Conservation (phyloP, 2,888 invertebrate genomes). For the Bombyx huttoni region DNA sequence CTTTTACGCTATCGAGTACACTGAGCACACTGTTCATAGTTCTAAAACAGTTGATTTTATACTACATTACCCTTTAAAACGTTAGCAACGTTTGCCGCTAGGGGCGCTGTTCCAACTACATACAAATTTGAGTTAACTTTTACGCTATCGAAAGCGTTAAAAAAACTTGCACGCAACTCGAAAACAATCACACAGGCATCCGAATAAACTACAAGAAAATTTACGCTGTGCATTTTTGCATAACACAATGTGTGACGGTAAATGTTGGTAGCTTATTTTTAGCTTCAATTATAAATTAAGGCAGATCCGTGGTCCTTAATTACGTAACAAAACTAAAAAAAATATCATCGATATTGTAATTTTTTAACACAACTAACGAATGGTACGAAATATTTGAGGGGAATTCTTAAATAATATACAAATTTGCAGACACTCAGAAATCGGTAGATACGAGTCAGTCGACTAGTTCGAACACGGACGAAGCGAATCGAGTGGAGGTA, state of each 20-base stretch:
- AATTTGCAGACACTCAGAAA: constrained; percentile 39
- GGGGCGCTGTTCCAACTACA: too few relatives aligned
- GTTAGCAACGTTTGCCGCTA: too few relatives aligned
- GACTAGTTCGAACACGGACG: constrained; percentile 51
- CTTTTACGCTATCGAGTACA: too few relatives aligned
- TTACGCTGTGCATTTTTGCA: too few relatives aligned
- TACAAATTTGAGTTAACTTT: too few relatives aligned
- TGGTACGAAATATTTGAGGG: background rate
- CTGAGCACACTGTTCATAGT: too few relatives aligned
- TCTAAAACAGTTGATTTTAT: too few relatives aligned
- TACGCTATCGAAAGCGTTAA: too few relatives aligned
- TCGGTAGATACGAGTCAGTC: constrained; percentile 57
- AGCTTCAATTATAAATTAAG: background rate
- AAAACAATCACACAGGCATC: too few relatives aligned
- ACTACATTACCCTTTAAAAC: too few relatives aligned
- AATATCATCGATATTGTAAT: constrained; percentile 4
- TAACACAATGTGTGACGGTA: background rate
- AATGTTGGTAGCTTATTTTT: background rate
- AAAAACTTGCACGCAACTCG: too few relatives aligned
- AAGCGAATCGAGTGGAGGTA: constrained; percentile 43
- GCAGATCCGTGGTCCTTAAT: background rate
- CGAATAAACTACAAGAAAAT: too few relatives aligned
- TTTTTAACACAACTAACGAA: background rate
- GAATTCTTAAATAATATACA: constrained; percentile 1
- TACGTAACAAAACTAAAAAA: background rate